These are phyloP conservation scores for Sapayoa aenigma DNA, from an alignment of 2,113 vertebrate species.

Conservation along the genomic window DNA sequence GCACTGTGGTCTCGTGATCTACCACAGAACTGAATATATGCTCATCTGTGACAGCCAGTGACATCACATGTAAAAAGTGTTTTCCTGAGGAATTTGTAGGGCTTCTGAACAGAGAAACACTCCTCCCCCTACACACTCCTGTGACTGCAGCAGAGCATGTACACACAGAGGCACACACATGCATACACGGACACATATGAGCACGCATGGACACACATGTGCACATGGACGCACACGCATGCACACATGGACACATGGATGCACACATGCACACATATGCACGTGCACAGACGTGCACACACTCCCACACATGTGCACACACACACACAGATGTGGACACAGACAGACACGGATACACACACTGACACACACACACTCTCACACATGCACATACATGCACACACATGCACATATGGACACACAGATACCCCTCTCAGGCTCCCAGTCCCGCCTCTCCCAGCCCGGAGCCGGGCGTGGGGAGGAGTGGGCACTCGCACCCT, in stretches of 20 bases:
- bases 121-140: not conserved
- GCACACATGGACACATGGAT: no score
- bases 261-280: fast-evolving
- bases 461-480: not conserved
- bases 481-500: constrained; percentile 20
- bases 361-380: no score
- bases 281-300: no score
- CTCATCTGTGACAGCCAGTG: not conserved
- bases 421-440: not conserved
- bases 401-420: not conserved
- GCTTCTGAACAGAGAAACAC: not conserved
- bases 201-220: not conserved
- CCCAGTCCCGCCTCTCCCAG: not conserved
- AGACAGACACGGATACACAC: not conserved
- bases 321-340: not conserved
- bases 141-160: not conserved
- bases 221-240: no score
- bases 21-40: not conserved
- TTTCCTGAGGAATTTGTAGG: not conserved
- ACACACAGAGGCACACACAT: not conserved
- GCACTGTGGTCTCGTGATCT: fast-evolving
- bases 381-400: no score
- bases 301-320: no score
- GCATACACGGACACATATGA: no score
- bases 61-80: fast-evolving